Evolutionary conservation across 2,888 invertebrate species (phyloP), one percentile per base, ranked within the genome.

Genomic region (Congeria kusceri): DNA sequence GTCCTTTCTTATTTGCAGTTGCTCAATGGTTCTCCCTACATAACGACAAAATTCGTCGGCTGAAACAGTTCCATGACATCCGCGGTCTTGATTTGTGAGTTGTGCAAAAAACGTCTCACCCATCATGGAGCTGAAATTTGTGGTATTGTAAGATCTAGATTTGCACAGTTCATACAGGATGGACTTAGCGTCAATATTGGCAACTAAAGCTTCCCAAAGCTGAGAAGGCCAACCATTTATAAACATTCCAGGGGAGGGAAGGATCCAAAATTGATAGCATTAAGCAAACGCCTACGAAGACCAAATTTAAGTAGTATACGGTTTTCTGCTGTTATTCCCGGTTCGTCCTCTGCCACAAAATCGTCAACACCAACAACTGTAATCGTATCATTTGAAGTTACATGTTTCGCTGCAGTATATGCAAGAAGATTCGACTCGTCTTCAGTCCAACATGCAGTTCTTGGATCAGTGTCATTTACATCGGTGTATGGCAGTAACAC

Each of bases 21-120:
- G 79, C 46, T 79, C 79, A 7, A 70, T 39, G 0, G 69, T 53
- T 9, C 20, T 56, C 13, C 69, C 65, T 15, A 78, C 44, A 56
- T 49, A 74, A 18, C 25, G 47, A 0, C 56, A 44, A 46, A 75
- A 79, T 20, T 79, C 67, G 7, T 62, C 25, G n/a, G 28, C 18
- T 13, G 71, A 39, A 1, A 80, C 64, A 29, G 80, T 80, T 18
- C 75, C 71, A 15, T 79, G 71, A 28, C 71, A 56, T 57, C 61
- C 28, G 23, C 64, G 71, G 27, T 80, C 72, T 11, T 76, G n/a
- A 27, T 58, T 59, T 4, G 75, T 76, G 13, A 80, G 29, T 27
- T 80, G 64, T 5, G 68, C 27, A 25, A 80, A 76, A 57, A 80
- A 76, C 11, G 75, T 67, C 20, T 75, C 79, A 18, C 71, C 71